phyloP scores from a whole-genome alignment of 2,797 vertebrate species.

The Esox lucius region DNA sequence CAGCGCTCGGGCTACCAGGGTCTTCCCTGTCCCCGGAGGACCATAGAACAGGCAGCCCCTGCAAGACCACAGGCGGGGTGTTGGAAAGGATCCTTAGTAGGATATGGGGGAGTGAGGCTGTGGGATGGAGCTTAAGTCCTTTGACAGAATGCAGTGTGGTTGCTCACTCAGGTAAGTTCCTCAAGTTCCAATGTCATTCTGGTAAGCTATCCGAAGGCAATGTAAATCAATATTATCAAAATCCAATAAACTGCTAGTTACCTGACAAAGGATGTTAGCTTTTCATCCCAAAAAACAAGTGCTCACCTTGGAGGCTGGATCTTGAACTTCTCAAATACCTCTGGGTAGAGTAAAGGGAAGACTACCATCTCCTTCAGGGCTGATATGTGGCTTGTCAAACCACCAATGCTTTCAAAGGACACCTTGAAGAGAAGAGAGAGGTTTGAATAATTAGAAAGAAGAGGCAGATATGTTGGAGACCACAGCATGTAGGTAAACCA shows the following conservation, averaged over 20 bases:
- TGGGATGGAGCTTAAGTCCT: not conserved
- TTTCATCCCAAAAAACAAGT: not conserved
- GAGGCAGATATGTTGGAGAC: not conserved
- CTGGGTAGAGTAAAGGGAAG: conserved; percentile 94
- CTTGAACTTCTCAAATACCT: conserved; percentile 95
- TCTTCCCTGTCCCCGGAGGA: conserved; percentile 95
- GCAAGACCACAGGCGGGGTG: not conserved
- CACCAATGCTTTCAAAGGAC: conserved; percentile 87
- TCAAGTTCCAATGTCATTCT: not conserved
- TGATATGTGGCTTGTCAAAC: conserved; percentile 86
- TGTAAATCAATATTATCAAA: not conserved
- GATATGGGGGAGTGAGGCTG: not conserved
- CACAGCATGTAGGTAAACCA: not conserved
- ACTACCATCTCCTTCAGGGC: conserved; percentile 95
- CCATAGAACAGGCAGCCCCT: conserved; percentile 97
- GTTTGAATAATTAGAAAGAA: not conserved
- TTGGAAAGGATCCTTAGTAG: not conserved
- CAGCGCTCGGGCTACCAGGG: conserved; percentile 90
- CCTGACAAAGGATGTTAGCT: not conserved
- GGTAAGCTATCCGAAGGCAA: not conserved
- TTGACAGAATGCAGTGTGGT: not conserved
- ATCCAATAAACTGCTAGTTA: not conserved
- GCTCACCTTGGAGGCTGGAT: conserved; percentile 93
- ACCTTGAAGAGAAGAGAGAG: conserved; percentile 70
- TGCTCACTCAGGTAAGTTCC: not conserved